phyloP scores from a whole-genome alignment of 2,888 invertebrate species.

The Athalia rosae region DNA sequence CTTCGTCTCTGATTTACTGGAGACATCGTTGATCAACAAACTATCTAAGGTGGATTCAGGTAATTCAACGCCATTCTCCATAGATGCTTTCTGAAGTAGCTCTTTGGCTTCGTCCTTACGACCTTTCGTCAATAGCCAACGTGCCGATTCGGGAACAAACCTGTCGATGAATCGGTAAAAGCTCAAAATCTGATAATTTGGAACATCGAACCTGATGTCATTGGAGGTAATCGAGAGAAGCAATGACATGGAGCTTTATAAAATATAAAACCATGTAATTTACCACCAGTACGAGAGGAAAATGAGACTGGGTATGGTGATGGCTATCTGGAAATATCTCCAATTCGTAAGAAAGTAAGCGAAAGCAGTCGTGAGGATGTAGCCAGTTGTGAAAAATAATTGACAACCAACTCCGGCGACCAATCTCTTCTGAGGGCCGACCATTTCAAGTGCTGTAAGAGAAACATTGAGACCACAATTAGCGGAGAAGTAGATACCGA shows the following conservation, averaged over 20 bases:
- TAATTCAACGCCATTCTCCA: slow-evolving; percentile 79
- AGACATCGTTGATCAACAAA: slow-evolving; percentile 74
- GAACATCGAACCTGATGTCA: not conserved
- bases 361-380: slow-evolving; percentile 80
- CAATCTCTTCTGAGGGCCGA: slow-evolving; percentile 81
- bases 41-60: slow-evolving; percentile 75
- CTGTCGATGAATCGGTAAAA: slow-evolving; percentile 59
- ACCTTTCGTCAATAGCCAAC: slow-evolving; percentile 82
- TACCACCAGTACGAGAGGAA: slow-evolving; percentile 84
- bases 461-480: not conserved
- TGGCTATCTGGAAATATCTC: slow-evolving; percentile 81
- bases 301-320: slow-evolving; percentile 81
- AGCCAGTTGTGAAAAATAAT: slow-evolving; percentile 85
- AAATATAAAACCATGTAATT: slow-evolving; percentile 49
- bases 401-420: slow-evolving; percentile 84
- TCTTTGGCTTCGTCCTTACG: slow-evolving; percentile 79
- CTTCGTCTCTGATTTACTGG: slow-evolving; percentile 66
- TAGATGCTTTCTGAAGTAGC: slow-evolving; percentile 79
- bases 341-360: slow-evolving; percentile 82
- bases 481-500: too few species aligned
- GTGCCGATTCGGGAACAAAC: slow-evolving; percentile 84
- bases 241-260: not conserved
- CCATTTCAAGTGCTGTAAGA: slow-evolving; percentile 80
- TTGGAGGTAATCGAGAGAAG: not conserved
- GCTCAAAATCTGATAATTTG: not conserved